Evolutionary conservation across 2,888 invertebrate genomes (phyloP), one percentile per base, ranked within the genome.

Genomic region (Mesorhabditis sp.): DNA sequence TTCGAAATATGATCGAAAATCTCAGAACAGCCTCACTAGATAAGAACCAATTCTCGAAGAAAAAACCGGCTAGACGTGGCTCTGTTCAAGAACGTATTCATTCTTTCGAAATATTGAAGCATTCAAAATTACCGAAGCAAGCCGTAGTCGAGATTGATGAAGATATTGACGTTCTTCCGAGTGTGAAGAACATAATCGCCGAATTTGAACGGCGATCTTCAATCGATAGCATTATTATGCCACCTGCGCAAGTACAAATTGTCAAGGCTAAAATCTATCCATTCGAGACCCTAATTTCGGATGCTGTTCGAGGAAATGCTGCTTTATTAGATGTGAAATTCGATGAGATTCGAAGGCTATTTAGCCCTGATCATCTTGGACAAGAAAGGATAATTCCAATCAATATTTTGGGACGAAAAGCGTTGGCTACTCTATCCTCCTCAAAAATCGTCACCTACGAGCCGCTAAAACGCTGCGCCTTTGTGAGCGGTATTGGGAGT

Each of bases 51-150:
- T 28, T 1, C 28, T 28, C 28, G 28, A 28, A 28, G 28, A 50
- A 50, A 50, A 13, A 13, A 50, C 10, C 58, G n/a, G n/a, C 7
- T 2, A 50, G 58, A 50, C 58, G 58, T 13, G 58, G 10, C n/a
- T 50, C 58, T 13, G 58, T 50, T 50, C 58, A 50, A n/a, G 58
- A 50, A 50, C 7, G 58, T 10, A 50, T 50, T 13, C 7, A 50
- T n/a, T 50, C 58, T 50, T 50, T 50, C 58, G 58, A 50, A n/a
- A 50, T 13, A 50, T 50, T 50, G 58, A 50, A n/a, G n/a, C n/a
- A 50, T 50, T n/a, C 58, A n/a, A 50, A 50, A 13, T 50, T n/a
- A n/a, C n/a, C n/a, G 58, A 50, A 50, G n/a, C 7, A n/a, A 50
- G 28, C 28, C 28, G n/a, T 10, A 50, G n/a, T 2, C 58, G n/a